phyloP scores from a whole-genome alignment of 2,888 invertebrate species.

The Sminthurinus aureus region DNA sequence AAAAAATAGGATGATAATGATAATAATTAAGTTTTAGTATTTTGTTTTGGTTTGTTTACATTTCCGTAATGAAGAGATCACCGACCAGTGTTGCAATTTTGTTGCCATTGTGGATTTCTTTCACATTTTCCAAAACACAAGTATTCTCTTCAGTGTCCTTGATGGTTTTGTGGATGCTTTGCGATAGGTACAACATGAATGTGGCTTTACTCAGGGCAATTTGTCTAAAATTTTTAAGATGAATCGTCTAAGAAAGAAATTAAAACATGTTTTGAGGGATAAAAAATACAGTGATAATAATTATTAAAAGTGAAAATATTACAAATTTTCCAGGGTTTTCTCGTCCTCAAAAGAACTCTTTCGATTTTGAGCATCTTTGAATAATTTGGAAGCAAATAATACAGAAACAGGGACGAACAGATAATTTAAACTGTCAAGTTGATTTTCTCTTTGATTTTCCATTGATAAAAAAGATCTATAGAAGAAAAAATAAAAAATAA shows the following conservation, averaged over 20 bases:
- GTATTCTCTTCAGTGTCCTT: background rate
- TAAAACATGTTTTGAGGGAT: background rate
- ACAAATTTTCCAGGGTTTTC: background rate
- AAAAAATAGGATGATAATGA: too few relatives aligned
- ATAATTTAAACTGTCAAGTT: background rate
- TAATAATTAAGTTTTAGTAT: too few relatives aligned
- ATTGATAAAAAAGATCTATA: background rate
- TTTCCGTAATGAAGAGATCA: slow-evolving; percentile 30
- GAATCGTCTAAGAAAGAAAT: background rate
- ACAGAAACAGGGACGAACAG: background rate
- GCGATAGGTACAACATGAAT: slow-evolving; percentile 3
- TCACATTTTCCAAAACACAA: background rate
- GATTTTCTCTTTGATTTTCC: background rate
- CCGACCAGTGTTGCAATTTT: slow-evolving; percentile 25
- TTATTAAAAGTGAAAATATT: background rate
- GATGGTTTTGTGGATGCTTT: slow-evolving; percentile 13
- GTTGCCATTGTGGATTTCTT: slow-evolving; percentile 6
- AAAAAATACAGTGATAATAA: background rate
- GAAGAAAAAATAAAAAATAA: background rate
- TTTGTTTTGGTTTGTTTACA: too few relatives aligned
- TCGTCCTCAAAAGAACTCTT: background rate
- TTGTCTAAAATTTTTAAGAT: background rate
- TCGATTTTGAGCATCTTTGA: background rate
- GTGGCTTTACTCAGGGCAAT: background rate
- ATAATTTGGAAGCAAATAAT: background rate